Base-by-base conservation (phyloP, 2,888 invertebrate species). In the Meta bourneti region DNA sequence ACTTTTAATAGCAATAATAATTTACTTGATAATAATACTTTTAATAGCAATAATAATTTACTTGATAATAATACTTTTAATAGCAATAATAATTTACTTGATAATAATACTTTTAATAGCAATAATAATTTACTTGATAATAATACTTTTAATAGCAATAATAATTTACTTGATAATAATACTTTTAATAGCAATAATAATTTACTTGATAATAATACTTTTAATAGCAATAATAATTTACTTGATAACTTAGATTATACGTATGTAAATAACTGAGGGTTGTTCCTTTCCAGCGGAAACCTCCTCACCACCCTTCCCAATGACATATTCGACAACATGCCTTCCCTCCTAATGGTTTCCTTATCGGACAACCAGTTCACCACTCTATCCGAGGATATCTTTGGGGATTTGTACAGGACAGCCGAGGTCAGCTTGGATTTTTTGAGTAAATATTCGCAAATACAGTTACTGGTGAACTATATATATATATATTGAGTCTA, bases 301-400 rank as follows among this genome's bases (percentile, higher is more conserved):
- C 34, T 16, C 34, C 34, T 75, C 16, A 6, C 16, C 1, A 34
- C 6, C 11, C 7, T 75, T 16, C 75, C 75, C 1, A 49, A 75
- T 48, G 75, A 75, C 9, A 75, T 75, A 7, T 75, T 75, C 8
- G 7, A 49, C 11, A 75, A 75, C 5, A 75, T 75, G 75, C 75
- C 75, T 6, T 4, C 13, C 4, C 48, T 75, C 16, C 11, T 7
- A 48, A 34, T 16, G 1, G 75, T 75, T 16, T 6, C 16, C 48
- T 75, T 75, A 20, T 13, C 34, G 5, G 1, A 16, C 9, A 75
- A 75, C 13, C 16, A 6, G 16, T 16, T 75, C 34, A 75, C 34
- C 6, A 49, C 6, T 2, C 49, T 75, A 49, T 7, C 49, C 49
- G 6, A 34, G 11, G 16, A 16, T 7, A 75, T 16, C 11, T 75